Base-by-base conservation (phyloP, 2,113 vertebrate genomes). In the Neotoma lepida region DNA sequence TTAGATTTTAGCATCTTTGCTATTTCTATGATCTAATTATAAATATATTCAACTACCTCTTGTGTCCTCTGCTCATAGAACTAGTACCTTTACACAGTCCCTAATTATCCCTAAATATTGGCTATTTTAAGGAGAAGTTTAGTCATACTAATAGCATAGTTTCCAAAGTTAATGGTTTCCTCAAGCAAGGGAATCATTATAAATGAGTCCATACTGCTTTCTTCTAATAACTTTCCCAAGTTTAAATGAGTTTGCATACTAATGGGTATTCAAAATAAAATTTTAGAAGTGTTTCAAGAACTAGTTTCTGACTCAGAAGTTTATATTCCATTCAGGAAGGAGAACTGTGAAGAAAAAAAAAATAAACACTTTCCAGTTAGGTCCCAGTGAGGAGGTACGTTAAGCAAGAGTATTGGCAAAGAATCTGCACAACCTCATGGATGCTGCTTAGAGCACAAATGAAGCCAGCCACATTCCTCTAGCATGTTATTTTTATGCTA, bases 121-220 rank as follows among this genome's bases (percentile, higher is more conserved):
- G 41, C 88, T 96, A 95, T 94, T 96, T 96, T 93, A 91, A 93
- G 82, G 54, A 95, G 80, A 93, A 92, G 91, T 88, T 92, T 94
- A 97, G 81, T 95, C 90, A 94, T 70, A 56, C 88, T 96, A 94
- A 94, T 80, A 61, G 20, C 81, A 88, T 26, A 74, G 33, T 92
- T 97, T 95, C 88, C 68, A 88, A 94, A 97, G 71, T 95, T 96
- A 96, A 96, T 97, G 86, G 96, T 94, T 95, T 97, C 90, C 93
- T 82, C 94, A 94, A 97, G 94, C 93, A 92, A 90, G 54, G 73
- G 73, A 93, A 94, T 94, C 74, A 92, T 95, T 96, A 96, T 91
- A 95, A 94, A 96, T 94, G 91, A 87, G n/a, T 82, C 76, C 26
- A 80, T 80, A 94, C 92, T 93, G 30, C 90, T 96, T 95, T 88